A percentile compares a stretch with the other conserved stretches of the same genome.
Conservation (phyloP, 2,888 invertebrate species). For the Dichetophora obliterata region DNA sequence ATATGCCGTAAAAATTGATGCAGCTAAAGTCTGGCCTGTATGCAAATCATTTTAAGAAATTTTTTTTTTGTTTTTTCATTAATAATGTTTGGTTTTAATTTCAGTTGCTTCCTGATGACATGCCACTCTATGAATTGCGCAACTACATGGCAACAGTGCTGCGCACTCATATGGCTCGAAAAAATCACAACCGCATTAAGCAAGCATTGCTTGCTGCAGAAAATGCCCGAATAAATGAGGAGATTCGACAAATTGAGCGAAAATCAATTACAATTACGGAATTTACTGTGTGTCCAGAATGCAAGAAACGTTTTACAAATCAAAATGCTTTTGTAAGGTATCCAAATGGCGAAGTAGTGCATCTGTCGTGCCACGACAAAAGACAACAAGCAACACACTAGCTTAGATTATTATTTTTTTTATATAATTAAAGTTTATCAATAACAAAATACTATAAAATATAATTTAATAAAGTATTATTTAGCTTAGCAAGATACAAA, state of each 20-base stretch:
- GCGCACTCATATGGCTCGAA: slow-evolving; percentile 80
- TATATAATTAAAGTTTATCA: not conserved
- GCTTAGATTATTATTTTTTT: not conserved
- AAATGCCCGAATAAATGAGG: slow-evolving; percentile 84
- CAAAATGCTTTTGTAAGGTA: slow-evolving; percentile 94
- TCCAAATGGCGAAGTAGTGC: slow-evolving; percentile 92
- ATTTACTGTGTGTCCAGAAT: slow-evolving; percentile 89
- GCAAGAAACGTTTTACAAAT: slow-evolving; percentile 93
- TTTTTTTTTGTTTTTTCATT: not conserved
- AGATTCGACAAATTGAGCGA: slow-evolving; percentile 84
- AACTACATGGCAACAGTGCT: slow-evolving; percentile 85
- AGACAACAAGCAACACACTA: slow-evolving; percentile 39
- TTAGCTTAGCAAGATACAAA: too few species aligned
- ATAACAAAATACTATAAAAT: too few species aligned
- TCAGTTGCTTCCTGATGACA: slow-evolving; percentile 83
- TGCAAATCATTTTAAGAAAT: not conserved
- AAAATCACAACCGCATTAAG: slow-evolving; percentile 82
- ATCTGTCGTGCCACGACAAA: slow-evolving; percentile 85
- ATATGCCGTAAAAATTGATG: slow-evolving; percentile 87
- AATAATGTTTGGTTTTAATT: slow-evolving; percentile 7
- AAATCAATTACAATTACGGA: slow-evolving; percentile 88
- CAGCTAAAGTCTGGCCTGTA: slow-evolving; percentile 76
- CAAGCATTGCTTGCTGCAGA: slow-evolving; percentile 89
- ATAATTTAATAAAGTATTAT: too few species aligned
- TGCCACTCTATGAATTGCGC: slow-evolving; percentile 82